phyloP scores from a whole-genome alignment of 2,888 invertebrate species.

The Rhorus exstirpatorius region DNA sequence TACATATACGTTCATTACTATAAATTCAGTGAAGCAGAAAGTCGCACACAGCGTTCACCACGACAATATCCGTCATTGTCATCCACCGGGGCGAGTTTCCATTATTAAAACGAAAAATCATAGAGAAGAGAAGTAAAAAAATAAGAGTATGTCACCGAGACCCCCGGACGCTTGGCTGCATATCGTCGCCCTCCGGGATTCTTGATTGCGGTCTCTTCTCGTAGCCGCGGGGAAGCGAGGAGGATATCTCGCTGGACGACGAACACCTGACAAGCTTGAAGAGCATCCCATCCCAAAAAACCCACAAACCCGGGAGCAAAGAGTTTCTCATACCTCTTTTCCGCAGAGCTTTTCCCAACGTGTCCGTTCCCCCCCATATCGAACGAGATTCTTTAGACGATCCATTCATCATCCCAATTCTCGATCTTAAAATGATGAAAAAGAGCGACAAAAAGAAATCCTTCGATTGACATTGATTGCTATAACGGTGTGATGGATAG shows the following conservation, averaged over 20 bases:
- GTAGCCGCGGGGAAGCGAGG: constrained; percentile 44
- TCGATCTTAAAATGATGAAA: not conserved
- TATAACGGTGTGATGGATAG: constrained; percentile 5
- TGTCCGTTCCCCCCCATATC: constrained; percentile 6
- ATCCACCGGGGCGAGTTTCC: constrained; percentile 64
- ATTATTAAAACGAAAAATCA: constrained; percentile 69
- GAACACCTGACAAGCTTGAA: constrained; percentile 60
- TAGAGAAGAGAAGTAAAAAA: constrained; percentile 13
- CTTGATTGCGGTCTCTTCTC: constrained; percentile 66
- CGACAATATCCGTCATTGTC: constrained; percentile 70
- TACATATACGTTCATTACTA: constrained; percentile 26
- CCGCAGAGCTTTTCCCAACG: not conserved
- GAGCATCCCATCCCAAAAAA: constrained; percentile 26
- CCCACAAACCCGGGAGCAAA: not conserved
- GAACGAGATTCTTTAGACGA: constrained; percentile 9
- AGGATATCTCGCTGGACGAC: constrained; percentile 45
- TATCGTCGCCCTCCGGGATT: constrained; percentile 51
- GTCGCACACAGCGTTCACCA: constrained; percentile 65
- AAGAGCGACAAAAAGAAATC: not conserved
- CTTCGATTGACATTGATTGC: constrained; percentile 23
- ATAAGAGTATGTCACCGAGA: constrained; percentile 40
- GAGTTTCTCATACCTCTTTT: constrained; percentile 24
- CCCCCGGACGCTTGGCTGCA: constrained; percentile 32
- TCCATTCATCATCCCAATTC: not conserved
- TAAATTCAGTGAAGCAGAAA: constrained; percentile 65